Evolutionary conservation across 2,888 invertebrate genomes (phyloP), one percentile per base, ranked within the genome.

Genomic region (Napeogenes sylphis): DNA sequence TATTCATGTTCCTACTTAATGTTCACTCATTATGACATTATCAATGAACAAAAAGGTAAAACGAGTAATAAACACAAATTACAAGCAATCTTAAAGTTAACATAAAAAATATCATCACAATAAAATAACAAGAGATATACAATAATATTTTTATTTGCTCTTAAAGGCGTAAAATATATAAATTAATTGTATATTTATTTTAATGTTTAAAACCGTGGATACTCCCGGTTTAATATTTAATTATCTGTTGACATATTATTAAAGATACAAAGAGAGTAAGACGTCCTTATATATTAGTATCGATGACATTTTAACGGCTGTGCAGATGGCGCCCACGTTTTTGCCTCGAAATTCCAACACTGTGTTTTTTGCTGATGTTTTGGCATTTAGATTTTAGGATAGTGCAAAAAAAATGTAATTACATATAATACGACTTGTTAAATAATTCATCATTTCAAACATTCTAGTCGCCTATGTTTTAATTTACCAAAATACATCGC

Each of bases 261-360:
- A 47, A 47, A 6, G 13, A 14, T 47, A 4, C 13, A 47, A n/a
- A 47, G 21, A 47, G 14, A 47, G 35, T 5, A 35, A 35, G 35
- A 14, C 47, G 4, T 47, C 4, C n/a, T 47, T 14, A 51, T 21
- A 21, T 30, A 30, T 30, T 13, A 21, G 8, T 51, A 30, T 10
- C 47, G 14, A 6, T 6, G 21, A 47, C 14, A 47, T 51, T 51
- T 21, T 51, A 13, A 21, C 10, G 54, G 58, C 14, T 38, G 38
- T 60, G 55, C 47, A 53, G 54, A 55, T n/a, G 68, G 68, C 74
- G 71, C 75, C 73, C 72, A 76, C 75, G 70, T 80, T 80, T 82
- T 82, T 81, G 73, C 69, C 62, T 66, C 69, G 67, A 64, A 74
- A 82, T 82, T 79, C 79, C 78, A 72, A 73, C 70, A 74, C 69